These are phyloP conservation scores for Hippasteria phrygiana DNA, from an alignment of 53 echinoderm and acorn worm genomes.

Conservation along the genomic window DNA sequence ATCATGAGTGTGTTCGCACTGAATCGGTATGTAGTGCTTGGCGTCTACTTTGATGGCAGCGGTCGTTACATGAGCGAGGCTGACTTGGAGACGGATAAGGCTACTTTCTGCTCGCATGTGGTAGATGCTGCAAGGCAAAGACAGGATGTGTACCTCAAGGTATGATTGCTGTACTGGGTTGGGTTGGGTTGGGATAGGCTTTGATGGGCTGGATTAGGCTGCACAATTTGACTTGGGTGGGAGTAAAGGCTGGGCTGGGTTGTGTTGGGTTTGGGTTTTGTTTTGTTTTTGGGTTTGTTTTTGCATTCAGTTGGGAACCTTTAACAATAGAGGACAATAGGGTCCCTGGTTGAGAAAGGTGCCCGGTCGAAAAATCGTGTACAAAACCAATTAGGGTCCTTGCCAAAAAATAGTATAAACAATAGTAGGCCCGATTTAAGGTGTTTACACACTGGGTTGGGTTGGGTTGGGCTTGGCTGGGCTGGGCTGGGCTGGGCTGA, in stretches of 20 bases:
- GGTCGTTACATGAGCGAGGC: constrained; percentile 51
- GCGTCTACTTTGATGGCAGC: constrained; percentile 64
- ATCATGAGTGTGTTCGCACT: constrained; percentile 53
- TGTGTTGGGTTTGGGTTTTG: too few relatives aligned
- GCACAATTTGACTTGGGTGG: too few relatives aligned
- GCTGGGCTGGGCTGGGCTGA: background rate
- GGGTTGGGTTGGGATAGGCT: background rate
- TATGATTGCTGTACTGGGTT: background rate
- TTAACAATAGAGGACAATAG: too few relatives aligned
- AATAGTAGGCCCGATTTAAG: too few relatives aligned
- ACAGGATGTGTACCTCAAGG: constrained; percentile 55
- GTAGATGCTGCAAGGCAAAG: constrained; percentile 63
- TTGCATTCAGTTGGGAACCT: too few relatives aligned
- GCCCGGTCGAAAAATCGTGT: background rate
- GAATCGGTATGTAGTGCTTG: constrained; percentile 58
- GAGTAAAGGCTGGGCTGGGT: too few relatives aligned
- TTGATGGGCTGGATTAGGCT: too few relatives aligned
- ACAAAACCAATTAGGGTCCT: too few relatives aligned
- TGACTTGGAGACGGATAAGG: constrained; percentile 62
- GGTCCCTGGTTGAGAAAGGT: background rate
- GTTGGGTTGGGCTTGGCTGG: background rate
- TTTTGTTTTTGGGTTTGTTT: too few relatives aligned
- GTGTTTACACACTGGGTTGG: too few relatives aligned
- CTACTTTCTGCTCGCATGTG: constrained; percentile 27
- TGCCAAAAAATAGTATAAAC: too few relatives aligned